A percentile compares a stretch with the other conserved stretches of the same genome.
phyloP scores from a whole-genome alignment of 2,113 vertebrate genomes.

The Brachypodius melanocephalos region DNA sequence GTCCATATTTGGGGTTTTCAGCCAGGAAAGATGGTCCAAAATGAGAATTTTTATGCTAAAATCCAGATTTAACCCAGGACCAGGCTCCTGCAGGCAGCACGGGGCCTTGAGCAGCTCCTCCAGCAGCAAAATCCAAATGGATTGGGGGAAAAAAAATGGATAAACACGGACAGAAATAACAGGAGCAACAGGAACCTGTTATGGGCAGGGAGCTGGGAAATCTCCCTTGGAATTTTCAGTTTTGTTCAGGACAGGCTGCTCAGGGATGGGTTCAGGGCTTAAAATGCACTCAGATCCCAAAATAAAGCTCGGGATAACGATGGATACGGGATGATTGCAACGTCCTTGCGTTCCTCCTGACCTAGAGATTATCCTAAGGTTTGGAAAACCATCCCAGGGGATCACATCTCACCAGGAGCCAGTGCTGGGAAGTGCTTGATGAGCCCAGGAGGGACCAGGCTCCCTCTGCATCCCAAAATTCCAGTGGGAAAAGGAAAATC shows the following conservation, averaged over 20 bases:
- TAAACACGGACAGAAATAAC: background rate
- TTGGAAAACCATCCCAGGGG: background rate
- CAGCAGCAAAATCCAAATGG: background rate
- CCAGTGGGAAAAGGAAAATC: rapidly evolving
- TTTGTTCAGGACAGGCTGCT: background rate
- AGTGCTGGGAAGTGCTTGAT: rapidly evolving
- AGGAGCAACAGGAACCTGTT: background rate
- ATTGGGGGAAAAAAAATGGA: background rate
- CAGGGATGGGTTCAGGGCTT: background rate
- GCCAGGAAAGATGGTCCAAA: background rate
- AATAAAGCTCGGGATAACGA: background rate
- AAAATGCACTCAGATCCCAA: background rate
- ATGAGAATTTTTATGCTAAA: background rate
- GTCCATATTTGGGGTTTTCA: background rate
- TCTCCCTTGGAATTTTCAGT: background rate
- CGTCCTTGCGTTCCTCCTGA: background rate
- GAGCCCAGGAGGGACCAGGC: background rate
- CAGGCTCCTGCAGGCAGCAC: background rate
- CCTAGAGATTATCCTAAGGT: rapidly evolving
- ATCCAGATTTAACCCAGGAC: background rate
- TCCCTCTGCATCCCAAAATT: background rate
- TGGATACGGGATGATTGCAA: background rate
- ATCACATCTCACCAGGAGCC: background rate
- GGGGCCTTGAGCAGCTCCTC: background rate
- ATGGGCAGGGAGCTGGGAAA: background rate